Base-by-base conservation (phyloP, 1,140 invertebrate genomes). In the Anastatus disparis region DNA sequence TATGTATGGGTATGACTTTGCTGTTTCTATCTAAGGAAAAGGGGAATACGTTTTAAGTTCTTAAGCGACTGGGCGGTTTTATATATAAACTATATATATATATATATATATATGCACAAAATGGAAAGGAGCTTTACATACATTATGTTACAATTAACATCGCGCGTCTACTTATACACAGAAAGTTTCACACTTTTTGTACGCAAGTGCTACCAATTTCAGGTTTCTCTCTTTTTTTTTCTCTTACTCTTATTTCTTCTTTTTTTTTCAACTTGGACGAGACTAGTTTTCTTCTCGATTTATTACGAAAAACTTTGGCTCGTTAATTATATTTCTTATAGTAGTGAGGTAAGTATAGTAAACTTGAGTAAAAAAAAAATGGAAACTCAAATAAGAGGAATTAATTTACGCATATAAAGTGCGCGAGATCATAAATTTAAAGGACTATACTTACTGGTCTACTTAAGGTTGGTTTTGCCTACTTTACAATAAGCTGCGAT, bases 71-170 rank as follows among this genome's bases (percentile, higher is more conserved):
- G 3, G 15, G n/a, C n/a, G n/a, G n/a, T n/a, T n/a, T n/a, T n/a
- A n/a, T n/a, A n/a, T n/a, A n/a, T n/a, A n/a, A n/a, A n/a, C n/a
- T n/a, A n/a, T n/a, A n/a, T n/a, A n/a, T n/a, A n/a, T n/a, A n/a
- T n/a, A n/a, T n/a, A n/a, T n/a, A n/a, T n/a, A n/a, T n/a, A n/a
- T n/a, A n/a, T n/a, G n/a, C n/a, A n/a, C n/a, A n/a, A n/a, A n/a
- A n/a, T n/a, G n/a, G n/a, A n/a, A n/a, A n/a, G n/a, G n/a, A 76
- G 74, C 71, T 79, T 79, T 76, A 74, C 73, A 68, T 77, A 75
- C 69, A 77, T 79, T 78, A 77, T 55, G 56, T 75, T 61, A 74
- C 73, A 79, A 80, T 80, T 80, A 81, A 80, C 72, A 73, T 75
- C 44, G 46, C 24, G 22, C 20, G 63, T 56, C 29, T n/a, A n/a